Conservation (phyloP, 1,140 invertebrate species). For the Platorchestia sp. region DNA sequence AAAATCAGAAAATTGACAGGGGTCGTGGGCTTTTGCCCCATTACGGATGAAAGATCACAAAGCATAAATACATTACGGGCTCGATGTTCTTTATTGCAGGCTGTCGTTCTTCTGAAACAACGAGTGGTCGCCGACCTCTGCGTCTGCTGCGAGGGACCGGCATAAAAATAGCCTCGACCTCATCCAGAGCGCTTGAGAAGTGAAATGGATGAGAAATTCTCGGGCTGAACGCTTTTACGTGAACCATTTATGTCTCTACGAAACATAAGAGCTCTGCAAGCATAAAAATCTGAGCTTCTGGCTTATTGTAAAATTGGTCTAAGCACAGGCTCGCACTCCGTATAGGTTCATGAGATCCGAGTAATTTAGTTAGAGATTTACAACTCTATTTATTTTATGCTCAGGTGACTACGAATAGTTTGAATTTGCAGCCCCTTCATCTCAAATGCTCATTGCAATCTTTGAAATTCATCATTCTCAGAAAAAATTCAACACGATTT, state of each 20-base stretch:
- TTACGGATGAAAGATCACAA: background rate
- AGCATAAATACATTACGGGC: background rate
- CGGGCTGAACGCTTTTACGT: background rate
- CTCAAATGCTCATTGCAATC: background rate
- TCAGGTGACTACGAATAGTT: background rate
- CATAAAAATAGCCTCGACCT: background rate
- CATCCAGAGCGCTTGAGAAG: background rate
- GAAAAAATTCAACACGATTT: background rate
- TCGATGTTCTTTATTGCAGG: background rate
- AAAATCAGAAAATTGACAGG: background rate
- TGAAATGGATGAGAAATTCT: background rate
- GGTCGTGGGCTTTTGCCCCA: background rate
- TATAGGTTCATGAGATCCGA: background rate
- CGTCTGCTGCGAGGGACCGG: background rate
- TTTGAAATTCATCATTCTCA: background rate
- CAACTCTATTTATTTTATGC: background rate
- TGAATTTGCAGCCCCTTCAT: no score
- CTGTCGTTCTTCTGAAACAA: background rate
- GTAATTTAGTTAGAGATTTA: background rate
- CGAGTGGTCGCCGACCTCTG: background rate
- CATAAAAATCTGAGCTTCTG: background rate
- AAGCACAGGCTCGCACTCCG: background rate
- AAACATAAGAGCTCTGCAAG: background rate
- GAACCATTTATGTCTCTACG: background rate
- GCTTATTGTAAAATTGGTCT: background rate